Evolutionary conservation across 1,140 invertebrate species (phyloP).

Genomic region (Temnothorax longispinosus): DNA sequence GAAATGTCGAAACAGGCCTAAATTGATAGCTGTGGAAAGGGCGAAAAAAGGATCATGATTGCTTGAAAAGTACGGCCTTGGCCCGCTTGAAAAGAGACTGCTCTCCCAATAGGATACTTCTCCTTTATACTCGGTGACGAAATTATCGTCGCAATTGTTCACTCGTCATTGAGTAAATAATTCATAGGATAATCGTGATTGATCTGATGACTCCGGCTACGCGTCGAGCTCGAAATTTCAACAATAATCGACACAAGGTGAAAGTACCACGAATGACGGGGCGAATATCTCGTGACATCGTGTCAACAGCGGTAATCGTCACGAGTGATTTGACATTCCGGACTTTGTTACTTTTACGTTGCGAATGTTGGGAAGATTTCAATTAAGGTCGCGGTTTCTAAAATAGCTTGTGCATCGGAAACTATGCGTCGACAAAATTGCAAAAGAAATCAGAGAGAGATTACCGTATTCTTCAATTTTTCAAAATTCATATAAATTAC

Average conservation of each 20-base stretch:
- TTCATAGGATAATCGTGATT: constrained; percentile 46
- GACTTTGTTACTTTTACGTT: background rate
- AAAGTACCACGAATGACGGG: constrained; percentile 26
- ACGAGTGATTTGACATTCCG: constrained; percentile 29
- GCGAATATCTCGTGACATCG: background rate
- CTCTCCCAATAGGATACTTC: background rate
- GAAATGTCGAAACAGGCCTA: background rate
- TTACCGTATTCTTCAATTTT: background rate
- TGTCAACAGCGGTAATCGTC: background rate
- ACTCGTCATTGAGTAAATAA: constrained; percentile 31
- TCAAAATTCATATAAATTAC: background rate
- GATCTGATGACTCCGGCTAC: constrained; percentile 1
- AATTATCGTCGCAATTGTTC: constrained; percentile 47
- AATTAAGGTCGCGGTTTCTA: background rate
- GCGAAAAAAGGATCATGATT: background rate
- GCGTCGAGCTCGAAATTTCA: constrained; percentile 35
- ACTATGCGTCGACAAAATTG: background rate
- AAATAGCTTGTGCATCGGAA: background rate
- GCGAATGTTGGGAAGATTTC: background rate
- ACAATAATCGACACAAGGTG: constrained; percentile 25
- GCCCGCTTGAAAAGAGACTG: constrained; percentile 20
- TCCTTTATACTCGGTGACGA: constrained; percentile 6
- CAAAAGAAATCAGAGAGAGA: background rate
- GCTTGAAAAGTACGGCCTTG: constrained; percentile 33
- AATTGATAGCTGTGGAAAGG: constrained; percentile 7